phyloP scores from a whole-genome alignment of 2,113 vertebrate genomes.

The Siniperca knerii region DNA sequence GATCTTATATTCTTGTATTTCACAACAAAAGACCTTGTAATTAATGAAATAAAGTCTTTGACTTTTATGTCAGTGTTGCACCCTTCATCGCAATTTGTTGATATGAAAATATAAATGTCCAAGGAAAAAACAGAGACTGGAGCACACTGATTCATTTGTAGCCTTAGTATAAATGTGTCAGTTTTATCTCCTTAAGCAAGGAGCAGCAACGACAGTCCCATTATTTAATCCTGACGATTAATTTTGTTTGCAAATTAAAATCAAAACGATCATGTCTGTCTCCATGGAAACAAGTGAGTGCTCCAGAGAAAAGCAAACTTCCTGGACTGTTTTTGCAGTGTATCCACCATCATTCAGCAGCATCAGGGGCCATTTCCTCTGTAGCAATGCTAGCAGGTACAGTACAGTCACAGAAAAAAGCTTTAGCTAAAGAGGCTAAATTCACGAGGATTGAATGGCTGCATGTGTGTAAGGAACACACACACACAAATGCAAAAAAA shows the following conservation, averaged over 20 bases:
- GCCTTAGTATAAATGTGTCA: not conserved
- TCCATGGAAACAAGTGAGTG: conserved; percentile 62
- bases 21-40: not conserved
- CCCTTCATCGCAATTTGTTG: not conserved
- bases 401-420: not conserved
- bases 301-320: conserved; percentile 23
- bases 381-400: no score
- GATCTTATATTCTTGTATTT: not conserved
- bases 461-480: no score
- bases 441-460: not conserved
- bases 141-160: no score
- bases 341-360: not conserved
- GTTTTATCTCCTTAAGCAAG: not conserved
- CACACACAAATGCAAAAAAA: not conserved
- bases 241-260: conserved; percentile 47
- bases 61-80: not conserved
- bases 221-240: not conserved
- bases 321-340: not conserved
- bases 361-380: not conserved
- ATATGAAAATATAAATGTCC: not conserved
- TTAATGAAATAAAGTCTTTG: no score
- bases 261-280: conserved; percentile 16
- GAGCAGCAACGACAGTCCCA: not conserved
- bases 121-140: no score
- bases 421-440: not conserved